These are phyloP conservation scores for Labia minor DNA, from an alignment of 2,888 invertebrate species.

Conservation along the genomic window DNA sequence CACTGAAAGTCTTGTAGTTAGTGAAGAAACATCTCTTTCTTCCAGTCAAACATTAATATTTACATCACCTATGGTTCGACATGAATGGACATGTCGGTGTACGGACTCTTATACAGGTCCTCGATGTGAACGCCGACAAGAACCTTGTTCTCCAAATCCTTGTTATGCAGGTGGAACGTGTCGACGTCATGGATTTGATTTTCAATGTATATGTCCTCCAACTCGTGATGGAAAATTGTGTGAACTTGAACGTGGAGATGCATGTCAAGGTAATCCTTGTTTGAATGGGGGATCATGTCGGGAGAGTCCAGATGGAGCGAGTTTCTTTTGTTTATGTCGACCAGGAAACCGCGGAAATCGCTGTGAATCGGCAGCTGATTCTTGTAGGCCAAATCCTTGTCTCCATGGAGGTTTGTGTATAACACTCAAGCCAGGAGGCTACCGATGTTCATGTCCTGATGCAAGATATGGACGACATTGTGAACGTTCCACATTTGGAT, in stretches of 20 bases:
- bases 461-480: conserved; percentile 81
- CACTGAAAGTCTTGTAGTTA: conserved; percentile 56
- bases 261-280: conserved; percentile 76
- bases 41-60: conserved; percentile 73
- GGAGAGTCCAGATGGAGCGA: conserved; percentile 74
- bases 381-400: conserved; percentile 89
- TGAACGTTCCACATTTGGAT: conserved; percentile 81
- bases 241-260: conserved; percentile 71
- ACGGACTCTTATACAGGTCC: conserved; percentile 72
- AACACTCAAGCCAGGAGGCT: conserved; percentile 69
- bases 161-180: conserved; percentile 79
- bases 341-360: conserved; percentile 84
- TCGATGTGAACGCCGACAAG: conserved; percentile 73
- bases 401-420: conserved; percentile 79
- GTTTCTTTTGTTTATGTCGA: conserved; percentile 84
- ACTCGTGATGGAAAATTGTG: conserved; percentile 73
- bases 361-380: conserved; percentile 79
- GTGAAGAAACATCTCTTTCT: conserved; percentile 56
- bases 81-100: conserved; percentile 71
- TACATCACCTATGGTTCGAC: conserved; percentile 67
- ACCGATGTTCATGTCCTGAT: conserved; percentile 68
- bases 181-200: conserved; percentile 70
- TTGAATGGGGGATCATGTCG: conserved; percentile 85
- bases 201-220: conserved; percentile 68
- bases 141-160: conserved; percentile 83